phyloP scores from a whole-genome alignment of 2,888 invertebrate species.

The Opisthograptis luteolata region DNA sequence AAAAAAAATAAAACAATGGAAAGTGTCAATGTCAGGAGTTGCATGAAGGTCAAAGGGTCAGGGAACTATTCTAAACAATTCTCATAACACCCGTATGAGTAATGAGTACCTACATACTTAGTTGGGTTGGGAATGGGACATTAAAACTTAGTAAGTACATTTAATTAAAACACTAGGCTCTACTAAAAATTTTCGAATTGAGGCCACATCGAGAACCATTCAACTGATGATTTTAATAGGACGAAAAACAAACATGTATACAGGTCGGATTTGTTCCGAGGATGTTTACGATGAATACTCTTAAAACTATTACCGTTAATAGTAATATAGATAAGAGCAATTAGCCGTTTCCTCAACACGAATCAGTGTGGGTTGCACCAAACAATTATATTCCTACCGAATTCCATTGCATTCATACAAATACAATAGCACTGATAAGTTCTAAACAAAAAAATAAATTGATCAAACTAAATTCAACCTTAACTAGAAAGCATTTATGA shows the following conservation, averaged over 20 bases:
- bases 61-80: too few species aligned
- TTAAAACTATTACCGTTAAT: slow-evolving; percentile 10
- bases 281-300: slow-evolving; percentile 12
- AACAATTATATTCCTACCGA: slow-evolving; percentile 42
- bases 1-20: too few species aligned
- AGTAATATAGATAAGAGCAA: slow-evolving; percentile 16
- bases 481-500: not conserved
- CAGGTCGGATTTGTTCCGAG: not conserved
- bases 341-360: slow-evolving; percentile 26
- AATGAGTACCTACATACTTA: too few species aligned
- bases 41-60: too few species aligned
- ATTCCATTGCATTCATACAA: slow-evolving; percentile 36
- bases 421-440: slow-evolving; percentile 38
- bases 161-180: too few species aligned
- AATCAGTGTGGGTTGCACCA: slow-evolving; percentile 28
- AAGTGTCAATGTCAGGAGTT: too few species aligned
- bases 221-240: not conserved
- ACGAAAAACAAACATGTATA: not conserved
- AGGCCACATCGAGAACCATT: too few species aligned
- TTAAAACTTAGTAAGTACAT: too few species aligned
- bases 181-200: too few species aligned
- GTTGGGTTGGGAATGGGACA: too few species aligned
- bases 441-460: slow-evolving; percentile 25
- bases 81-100: too few species aligned
- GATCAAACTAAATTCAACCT: slow-evolving; percentile 13